Base-by-base conservation (phyloP, 2,797 vertebrate species). In the Sternotherus odoratus region DNA sequence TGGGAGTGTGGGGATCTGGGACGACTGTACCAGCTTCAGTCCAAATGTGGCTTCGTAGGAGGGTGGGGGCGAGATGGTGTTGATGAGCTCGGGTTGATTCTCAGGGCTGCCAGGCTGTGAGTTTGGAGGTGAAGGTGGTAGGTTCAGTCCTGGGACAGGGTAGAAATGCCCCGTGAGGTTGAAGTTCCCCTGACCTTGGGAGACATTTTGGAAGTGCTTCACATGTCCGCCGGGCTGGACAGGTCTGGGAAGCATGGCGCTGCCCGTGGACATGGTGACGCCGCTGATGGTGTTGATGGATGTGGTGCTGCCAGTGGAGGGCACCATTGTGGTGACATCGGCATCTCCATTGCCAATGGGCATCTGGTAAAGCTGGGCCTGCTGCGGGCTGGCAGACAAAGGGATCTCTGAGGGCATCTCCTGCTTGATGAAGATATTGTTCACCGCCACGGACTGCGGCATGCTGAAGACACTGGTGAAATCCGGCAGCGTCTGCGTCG, bases 381-480 rank as follows among this genome's bases (percentile, higher is more conserved):
- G 98, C 72, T 98, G 98, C 0, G 98, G 98, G 0, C 98, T 98
- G 60, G 98, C 95, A 2, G 99, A 92, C 6, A 99, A 95, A 4
- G 98, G 98, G 5, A 97, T 87, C 46, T 98, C 97, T 0, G 97
- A 78, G 2, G 97, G 95, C 97, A 98, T 86, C 94, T 99, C 98
- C 12, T 99, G 98, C 94, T 99, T 99, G 95, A 99, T 98, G 96
- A 99, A 99, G 86, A 99, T 98, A 60, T 96, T 98, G 97, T 98
- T 99, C 93, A 98, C 98, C 0, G 98, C 96, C 93, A 98, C 97
- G 0, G 98, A 98, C 48, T 99, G 99, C 0, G 98, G 98, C 94
- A 99, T 95, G 91, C 98, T 99, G 98, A 99, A 99, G 88, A 99
- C 99, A 0, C 99, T 99, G 91, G 99, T 99, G 98, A 99, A 99